Conservation (phyloP, 1,140 invertebrate species). For the Adelges cooleyi region DNA sequence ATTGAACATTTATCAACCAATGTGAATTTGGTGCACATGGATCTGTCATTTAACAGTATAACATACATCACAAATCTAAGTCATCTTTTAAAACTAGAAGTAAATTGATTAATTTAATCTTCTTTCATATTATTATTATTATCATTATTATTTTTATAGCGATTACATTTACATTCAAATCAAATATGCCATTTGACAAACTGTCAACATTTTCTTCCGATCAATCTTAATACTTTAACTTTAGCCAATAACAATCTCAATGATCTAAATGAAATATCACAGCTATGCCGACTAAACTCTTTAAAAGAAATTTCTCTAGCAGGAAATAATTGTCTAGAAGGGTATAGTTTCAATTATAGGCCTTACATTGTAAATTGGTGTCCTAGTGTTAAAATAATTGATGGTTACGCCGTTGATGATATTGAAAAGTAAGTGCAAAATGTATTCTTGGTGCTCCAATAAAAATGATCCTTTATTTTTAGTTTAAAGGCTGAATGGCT, state of each 20-base stretch:
- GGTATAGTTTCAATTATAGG: conserved; percentile 68
- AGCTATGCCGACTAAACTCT: conserved; percentile 58
- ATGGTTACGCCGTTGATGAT: conserved; percentile 76
- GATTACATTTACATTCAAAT: conserved; percentile 75
- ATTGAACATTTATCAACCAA: conserved; percentile 78
- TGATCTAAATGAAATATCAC: conserved; percentile 78
- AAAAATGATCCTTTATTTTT: conserved; percentile 33
- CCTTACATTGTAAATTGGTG: conserved; percentile 90
- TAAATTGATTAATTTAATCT: conserved; percentile 35
- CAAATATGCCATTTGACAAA: conserved; percentile 65
- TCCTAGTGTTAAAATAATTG: conserved; percentile 71
- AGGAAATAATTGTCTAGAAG: conserved; percentile 73
- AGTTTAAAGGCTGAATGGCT: conserved; percentile 91
- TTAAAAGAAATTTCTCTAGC: conserved; percentile 69
- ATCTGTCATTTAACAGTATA: conserved; percentile 81
- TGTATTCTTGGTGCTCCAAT: not conserved
- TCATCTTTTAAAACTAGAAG: conserved; percentile 65
- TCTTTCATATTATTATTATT: not conserved
- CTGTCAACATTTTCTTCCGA: conserved; percentile 69
- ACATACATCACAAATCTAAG: conserved; percentile 71
- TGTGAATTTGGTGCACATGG: conserved; percentile 63
- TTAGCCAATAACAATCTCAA: conserved; percentile 72
- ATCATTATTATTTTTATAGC: conserved; percentile 46
- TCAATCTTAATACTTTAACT: conserved; percentile 59
- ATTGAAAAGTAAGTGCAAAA: conserved; percentile 61